Evolutionary conservation across 2,888 invertebrate genomes (phyloP), one percentile per base, ranked within the genome.

Genomic region (Mesodorylaimus sp.): DNA sequence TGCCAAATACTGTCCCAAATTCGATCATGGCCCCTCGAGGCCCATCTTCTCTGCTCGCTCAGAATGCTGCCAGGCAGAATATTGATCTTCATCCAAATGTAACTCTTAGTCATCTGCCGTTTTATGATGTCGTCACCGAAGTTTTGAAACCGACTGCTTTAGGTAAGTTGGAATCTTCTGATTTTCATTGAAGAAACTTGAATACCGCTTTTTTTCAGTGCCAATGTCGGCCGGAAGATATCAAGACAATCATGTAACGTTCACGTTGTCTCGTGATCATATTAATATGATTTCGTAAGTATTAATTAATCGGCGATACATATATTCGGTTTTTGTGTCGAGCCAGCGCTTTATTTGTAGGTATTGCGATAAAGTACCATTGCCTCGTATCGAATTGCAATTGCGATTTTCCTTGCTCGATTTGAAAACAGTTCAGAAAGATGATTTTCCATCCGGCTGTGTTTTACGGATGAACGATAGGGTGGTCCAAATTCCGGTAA

Each of bases 71-170:
- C 38, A 26, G 32, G 13, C 48, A 27, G n/a, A 43, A 49, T 24
- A 36, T 55, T 68, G 88, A 88, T 5, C 79, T 88, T 48, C 84
- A 87, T 67, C 88, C 89, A n/a, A 51, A 91, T 68, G 87, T 93
- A n/a, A 79, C 79, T 63, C 78, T 91, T 59, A 87, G 84, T 65
- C 79, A 79, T 61, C 72, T 93, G 47, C 89, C 93, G 2, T 93
- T 93, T 70, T 93, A 83, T 68, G 89, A 91, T 68, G 76, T 84
- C 54, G 66, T 85, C 50, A 81, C 79, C 1, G 86, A 87, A 64
- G 74, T 93, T 42, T 74, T 91, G 61, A 86, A 86, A 69, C 88
- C 91, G 0, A 84, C 86, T 24, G 83, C 83, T 51, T 75, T 91
- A 64, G 66, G 24, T 38, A 24, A 16, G 38, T 32, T 21, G n/a